Evolutionary conservation across 2,797 vertebrate species (phyloP).

Genomic region (Nannoperca obscura): DNA sequence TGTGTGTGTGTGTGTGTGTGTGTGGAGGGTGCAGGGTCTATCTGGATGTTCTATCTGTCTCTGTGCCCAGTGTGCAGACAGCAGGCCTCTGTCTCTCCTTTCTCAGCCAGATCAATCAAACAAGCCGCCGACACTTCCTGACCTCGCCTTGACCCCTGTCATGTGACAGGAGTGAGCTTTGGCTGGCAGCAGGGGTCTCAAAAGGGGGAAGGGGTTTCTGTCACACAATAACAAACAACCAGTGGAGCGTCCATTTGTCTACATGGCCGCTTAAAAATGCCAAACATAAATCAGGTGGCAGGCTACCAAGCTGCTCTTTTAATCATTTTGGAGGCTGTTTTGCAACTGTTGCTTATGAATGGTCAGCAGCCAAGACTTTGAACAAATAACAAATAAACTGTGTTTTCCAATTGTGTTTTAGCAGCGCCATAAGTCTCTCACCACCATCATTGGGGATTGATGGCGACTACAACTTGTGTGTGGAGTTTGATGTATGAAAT

Average conservation of each 20-base stretch:
- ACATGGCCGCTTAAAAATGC: conserved; percentile 63
- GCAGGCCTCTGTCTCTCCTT: conserved; percentile 75
- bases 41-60: conserved; percentile 49
- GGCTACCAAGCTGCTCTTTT: conserved; percentile 77
- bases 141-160: conserved; percentile 79
- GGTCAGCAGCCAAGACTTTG: conserved; percentile 38
- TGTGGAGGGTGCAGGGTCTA: conserved; percentile 18
- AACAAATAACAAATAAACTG: conserved; percentile 53
- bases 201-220: conserved; percentile 42
- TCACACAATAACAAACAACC: conserved; percentile 74
- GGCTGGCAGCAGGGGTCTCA: conserved; percentile 65
- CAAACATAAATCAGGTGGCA: conserved; percentile 79
- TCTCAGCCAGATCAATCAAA: conserved; percentile 86
- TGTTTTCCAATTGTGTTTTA: conserved; percentile 44
- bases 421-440: conserved; percentile 30
- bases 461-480: conserved; percentile 43
- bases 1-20: conserved; percentile 29
- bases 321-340: conserved; percentile 53
- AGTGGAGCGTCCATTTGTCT: conserved; percentile 74
- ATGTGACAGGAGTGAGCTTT: conserved; percentile 73
- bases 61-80: conserved; percentile 63
- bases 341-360: conserved; percentile 58
- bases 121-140: conserved; percentile 71
- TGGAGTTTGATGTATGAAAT: conserved; percentile 37
- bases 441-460: conserved; percentile 33